A percentile compares a stretch with the other conserved stretches of the same genome.
Evolutionary conservation across 2,888 invertebrate species (phyloP).

Genomic region (Agrypnus murinus): DNA sequence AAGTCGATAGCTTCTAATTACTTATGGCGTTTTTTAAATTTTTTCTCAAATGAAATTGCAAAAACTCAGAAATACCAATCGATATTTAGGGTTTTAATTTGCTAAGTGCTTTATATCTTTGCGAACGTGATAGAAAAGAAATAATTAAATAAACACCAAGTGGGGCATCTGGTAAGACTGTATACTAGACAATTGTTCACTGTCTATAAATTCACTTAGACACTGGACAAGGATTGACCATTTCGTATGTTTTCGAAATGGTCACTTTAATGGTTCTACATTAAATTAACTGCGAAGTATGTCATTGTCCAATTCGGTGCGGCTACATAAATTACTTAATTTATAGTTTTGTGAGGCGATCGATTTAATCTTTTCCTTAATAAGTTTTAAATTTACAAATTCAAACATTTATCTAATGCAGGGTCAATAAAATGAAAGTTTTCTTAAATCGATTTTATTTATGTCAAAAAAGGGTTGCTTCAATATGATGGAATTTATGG

Average conservation of each 20-base stretch:
- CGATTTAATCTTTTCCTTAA: background rate
- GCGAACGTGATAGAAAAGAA: background rate
- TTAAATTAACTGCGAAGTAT: slow-evolving; percentile 53
- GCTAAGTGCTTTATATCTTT: background rate
- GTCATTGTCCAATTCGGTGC: slow-evolving; percentile 37
- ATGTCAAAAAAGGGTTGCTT: too few relatives aligned
- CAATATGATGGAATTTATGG: too few relatives aligned
- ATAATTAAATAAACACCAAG: slow-evolving; percentile 41
- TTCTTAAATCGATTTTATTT: too few relatives aligned
- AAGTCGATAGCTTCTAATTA: too few relatives aligned
- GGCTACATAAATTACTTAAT: slow-evolving; percentile 37
- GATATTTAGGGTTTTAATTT: too few relatives aligned
- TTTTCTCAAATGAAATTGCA: too few relatives aligned
- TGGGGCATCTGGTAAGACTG: slow-evolving; percentile 38
- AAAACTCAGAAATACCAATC: too few relatives aligned
- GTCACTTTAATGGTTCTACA: slow-evolving; percentile 57
- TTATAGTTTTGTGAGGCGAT: background rate
- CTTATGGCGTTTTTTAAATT: too few relatives aligned
- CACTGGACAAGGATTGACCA: slow-evolving; percentile 54
- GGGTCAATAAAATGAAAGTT: too few relatives aligned
- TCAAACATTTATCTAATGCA: too few relatives aligned
- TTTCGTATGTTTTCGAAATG: slow-evolving; percentile 54
- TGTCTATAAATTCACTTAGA: slow-evolving; percentile 48
- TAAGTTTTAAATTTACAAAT: too few relatives aligned
- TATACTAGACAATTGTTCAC: slow-evolving; percentile 19